phyloP scores from a whole-genome alignment of 2,797 vertebrate genomes.

The Gallirallus australis region DNA sequence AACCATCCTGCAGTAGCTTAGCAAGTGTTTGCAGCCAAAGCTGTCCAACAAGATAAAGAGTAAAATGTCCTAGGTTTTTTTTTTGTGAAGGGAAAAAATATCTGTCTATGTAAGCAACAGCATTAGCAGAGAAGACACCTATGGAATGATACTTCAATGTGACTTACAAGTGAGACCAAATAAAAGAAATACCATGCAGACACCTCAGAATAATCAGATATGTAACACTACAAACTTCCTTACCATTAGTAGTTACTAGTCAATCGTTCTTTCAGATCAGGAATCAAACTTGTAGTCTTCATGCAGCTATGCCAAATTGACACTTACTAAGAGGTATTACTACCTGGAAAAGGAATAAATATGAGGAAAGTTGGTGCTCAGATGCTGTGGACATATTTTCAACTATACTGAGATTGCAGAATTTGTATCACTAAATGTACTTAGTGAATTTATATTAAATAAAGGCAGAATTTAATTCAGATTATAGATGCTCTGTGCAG shows the following conservation, averaged over 20 bases:
- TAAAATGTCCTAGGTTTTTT: neutral
- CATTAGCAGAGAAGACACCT: neutral
- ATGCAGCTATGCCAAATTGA: neutral
- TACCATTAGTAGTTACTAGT: neutral
- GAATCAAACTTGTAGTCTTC: neutral
- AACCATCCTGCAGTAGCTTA: neutral
- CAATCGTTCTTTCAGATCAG: neutral
- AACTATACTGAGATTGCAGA: neutral
- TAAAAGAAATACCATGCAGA: neutral
- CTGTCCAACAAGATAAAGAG: neutral
- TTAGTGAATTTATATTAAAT: neutral
- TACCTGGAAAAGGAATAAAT: neutral
- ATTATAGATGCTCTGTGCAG: neutral
- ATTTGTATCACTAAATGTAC: neutral
- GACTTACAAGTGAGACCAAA: neutral
- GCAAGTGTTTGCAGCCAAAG: neutral
- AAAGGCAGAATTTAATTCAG: neutral
- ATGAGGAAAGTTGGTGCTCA: neutral
- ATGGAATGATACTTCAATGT: neutral
- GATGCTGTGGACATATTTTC: neutral
- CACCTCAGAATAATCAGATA: neutral
- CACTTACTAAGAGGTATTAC: neutral
- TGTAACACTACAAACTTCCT: neutral
- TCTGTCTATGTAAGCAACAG: neutral
- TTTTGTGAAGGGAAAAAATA: neutral